Percentiles rank a stretch among this genome's conserved stretches.
phyloP scores from a whole-genome alignment of 2,797 vertebrate genomes.

The Potorous gilbertii region DNA sequence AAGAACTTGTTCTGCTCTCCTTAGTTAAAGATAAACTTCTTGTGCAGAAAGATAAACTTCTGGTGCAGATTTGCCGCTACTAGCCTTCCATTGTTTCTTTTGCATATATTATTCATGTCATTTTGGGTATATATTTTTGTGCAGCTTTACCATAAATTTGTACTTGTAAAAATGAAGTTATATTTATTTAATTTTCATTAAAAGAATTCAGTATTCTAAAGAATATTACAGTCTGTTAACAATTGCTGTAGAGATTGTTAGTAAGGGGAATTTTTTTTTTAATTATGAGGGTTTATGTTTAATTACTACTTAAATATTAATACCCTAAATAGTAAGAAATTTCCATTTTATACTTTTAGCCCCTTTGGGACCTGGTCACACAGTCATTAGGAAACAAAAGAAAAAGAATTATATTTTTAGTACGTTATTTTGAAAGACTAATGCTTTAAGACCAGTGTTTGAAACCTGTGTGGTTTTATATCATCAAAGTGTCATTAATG shows the following conservation, averaged over 20 bases:
- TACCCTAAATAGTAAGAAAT: constrained; percentile 2
- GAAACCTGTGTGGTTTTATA: constrained; percentile 40
- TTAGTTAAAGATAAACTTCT: neutral
- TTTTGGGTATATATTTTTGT: constrained; percentile 5
- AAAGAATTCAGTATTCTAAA: neutral
- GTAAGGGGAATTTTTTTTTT: constrained; percentile 18
- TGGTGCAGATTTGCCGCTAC: neutral
- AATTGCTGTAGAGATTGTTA: neutral
- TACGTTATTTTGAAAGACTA: constrained; percentile 10
- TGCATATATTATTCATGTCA: neutral
- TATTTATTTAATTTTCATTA: constrained; percentile 5
- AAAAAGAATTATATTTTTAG: constrained; percentile 33
- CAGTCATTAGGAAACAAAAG: constrained; percentile 24
- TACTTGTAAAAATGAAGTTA: neutral
- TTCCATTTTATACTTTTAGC: constrained; percentile 6
- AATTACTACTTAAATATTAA: constrained; percentile 32
- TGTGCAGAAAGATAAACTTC: neutral
- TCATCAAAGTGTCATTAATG: constrained; percentile 26
- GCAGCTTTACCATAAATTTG: neutral
- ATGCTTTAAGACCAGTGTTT: constrained; percentile 29
- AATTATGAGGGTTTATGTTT: constrained; percentile 30
- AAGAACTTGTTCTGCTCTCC: constrained; percentile 4
- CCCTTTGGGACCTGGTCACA: constrained; percentile 14
- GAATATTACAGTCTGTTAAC: neutral
- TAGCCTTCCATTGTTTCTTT: constrained; percentile 8